These are phyloP conservation scores for Phoebastria nigripes DNA, from an alignment of 2,797 vertebrate species.

Conservation along the genomic window DNA sequence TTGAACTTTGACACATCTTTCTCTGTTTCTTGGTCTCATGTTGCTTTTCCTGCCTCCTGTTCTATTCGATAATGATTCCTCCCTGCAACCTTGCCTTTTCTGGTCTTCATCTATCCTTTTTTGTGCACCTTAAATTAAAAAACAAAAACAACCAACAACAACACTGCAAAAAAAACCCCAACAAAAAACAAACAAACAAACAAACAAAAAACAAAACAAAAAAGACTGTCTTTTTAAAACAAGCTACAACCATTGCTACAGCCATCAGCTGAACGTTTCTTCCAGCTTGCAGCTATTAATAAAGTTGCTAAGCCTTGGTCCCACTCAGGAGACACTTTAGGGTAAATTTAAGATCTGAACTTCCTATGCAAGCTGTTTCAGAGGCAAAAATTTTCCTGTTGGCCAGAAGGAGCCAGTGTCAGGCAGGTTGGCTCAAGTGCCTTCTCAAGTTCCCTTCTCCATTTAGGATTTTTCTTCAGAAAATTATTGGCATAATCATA, in stretches of 20 bases:
- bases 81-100: background rate
- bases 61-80: background rate
- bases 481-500: background rate
- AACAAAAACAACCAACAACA: background rate
- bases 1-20: background rate
- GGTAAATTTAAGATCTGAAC: background rate
- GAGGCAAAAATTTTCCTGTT: background rate
- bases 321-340: background rate
- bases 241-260: background rate
- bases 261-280: background rate
- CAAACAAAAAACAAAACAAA: background rate
- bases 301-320: background rate
- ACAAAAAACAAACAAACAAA: too few species aligned
- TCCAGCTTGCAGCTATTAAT: background rate
- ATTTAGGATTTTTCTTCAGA: background rate
- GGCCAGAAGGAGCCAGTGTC: background rate
- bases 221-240: background rate
- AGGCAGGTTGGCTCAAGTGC: background rate
- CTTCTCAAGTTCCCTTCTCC: background rate
- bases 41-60: background rate
- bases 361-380: background rate
- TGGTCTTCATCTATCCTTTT: background rate
- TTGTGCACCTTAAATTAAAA: background rate
- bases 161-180: background rate
- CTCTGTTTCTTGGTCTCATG: background rate